phyloP scores from a whole-genome alignment of 2,797 vertebrate species.

The Poeciliopsis gracilis region DNA sequence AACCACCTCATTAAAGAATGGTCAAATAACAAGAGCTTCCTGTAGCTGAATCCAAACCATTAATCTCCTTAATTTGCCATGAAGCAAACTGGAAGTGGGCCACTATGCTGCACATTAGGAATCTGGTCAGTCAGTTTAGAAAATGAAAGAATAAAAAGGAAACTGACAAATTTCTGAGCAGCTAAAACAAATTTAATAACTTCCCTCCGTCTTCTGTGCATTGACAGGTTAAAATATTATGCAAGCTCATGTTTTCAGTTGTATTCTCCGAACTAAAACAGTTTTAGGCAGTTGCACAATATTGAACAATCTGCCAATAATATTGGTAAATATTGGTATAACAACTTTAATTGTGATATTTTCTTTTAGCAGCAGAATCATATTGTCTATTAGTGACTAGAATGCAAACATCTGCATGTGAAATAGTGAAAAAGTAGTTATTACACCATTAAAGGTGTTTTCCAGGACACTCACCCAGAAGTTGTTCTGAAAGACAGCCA shows the following conservation, averaged over 20 bases:
- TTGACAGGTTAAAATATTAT: not conserved
- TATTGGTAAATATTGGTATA: not conserved
- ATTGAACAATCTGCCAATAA: not conserved
- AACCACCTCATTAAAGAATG: not conserved
- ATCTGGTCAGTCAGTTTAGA: not conserved
- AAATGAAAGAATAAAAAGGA: not conserved
- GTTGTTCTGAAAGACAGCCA: conserved; percentile 77
- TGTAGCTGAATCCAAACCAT: not conserved
- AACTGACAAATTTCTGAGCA: not conserved
- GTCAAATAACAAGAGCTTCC: not conserved
- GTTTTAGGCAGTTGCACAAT: not conserved
- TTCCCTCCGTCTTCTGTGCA: not conserved
- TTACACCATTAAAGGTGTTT: not conserved
- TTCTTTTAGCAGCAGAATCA: conserved; percentile 13
- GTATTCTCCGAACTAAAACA: not conserved
- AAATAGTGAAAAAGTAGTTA: not conserved
- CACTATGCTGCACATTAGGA: not conserved
- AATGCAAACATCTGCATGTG: not conserved
- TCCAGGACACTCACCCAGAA: conserved; percentile 74
- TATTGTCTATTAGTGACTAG: not conserved
- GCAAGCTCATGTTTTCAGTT: not conserved
- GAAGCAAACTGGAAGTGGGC: not conserved
- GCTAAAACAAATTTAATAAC: not conserved
- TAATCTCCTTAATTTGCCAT: conserved; percentile 1
- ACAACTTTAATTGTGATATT: not conserved